phyloP scores from a whole-genome alignment of 2,113 vertebrate species.

The Sardina pilchardus region DNA sequence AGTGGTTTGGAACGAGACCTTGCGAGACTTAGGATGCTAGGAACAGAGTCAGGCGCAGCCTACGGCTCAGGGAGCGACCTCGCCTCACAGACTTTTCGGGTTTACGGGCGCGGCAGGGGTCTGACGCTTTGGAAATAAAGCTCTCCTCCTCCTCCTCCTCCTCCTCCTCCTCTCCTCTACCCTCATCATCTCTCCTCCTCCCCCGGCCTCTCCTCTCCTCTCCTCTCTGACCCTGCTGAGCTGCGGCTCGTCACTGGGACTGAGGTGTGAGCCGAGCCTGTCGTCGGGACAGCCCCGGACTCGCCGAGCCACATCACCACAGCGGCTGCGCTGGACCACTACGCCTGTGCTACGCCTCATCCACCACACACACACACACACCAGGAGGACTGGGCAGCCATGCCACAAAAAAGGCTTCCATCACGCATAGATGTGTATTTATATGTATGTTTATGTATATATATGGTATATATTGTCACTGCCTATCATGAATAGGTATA shows the following conservation, averaged over 20 bases:
- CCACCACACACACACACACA: background rate
- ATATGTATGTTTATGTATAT: conserved; percentile 35
- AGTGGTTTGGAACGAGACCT: conserved; percentile 58
- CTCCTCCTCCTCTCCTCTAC: background rate
- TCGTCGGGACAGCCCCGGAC: background rate
- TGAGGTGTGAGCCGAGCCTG: background rate
- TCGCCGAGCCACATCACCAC: conserved; percentile 38
- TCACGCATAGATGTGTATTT: conserved; percentile 35
- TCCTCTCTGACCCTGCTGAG: background rate
- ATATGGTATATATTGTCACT: background rate
- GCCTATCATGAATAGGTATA: background rate
- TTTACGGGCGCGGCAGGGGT: background rate
- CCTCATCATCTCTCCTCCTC: background rate
- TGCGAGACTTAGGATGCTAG: background rate
- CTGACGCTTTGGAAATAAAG: background rate
- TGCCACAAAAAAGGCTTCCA: conserved; percentile 31
- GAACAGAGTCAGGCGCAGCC: conserved; percentile 25
- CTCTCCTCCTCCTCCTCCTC: background rate
- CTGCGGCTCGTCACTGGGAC: conserved; percentile 14
- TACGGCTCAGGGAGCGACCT: conserved; percentile 7
- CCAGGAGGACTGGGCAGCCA: conserved; percentile 30
- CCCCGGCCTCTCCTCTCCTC: conserved; percentile 2
- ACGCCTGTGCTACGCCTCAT: background rate
- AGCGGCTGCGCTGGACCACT: conserved; percentile 45
- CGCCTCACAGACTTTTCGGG: background rate